Evolutionary conservation across 92 coral and sea anemone genomes (phyloP), one percentile per base, ranked within the genome.

Genomic region (Siderastrea radians): DNA sequence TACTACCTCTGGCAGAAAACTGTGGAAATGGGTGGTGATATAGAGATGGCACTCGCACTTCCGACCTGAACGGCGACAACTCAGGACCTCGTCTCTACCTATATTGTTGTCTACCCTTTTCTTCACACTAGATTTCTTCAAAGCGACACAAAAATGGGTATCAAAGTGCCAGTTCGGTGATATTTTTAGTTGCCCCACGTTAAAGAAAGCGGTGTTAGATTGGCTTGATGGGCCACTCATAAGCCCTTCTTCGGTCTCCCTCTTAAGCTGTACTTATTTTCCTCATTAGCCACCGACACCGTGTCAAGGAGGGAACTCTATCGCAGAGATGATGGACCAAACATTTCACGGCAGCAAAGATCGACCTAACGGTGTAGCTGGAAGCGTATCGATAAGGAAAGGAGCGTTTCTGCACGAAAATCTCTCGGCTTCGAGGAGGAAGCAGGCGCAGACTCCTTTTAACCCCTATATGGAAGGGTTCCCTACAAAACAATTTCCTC

Each of bases 301-400:
- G 16, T 72, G 52, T 51, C 87, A 74, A 73, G 57, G 63, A 7
- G 69, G 47, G 7, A 74, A 51, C 8, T 73, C 87, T n/a, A 60
- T 84, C 1, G 51, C 81, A 1, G 87, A 73, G 69, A 84, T 84
- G 69, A 84, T 84, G 80, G 87, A 84, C 44, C 87, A 84, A 26
- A 49, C 49, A 1, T 52, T 49, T 15, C 53, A 51, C n/a, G 19
- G 53, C 45, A 84, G n/a, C 38, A 84, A 74, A 64, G 87, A 84
- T 16, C 87, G 80, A 6, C 72, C 87, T 6, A 84, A 84, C 46
- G 79, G 80, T 19, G 87, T 74, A 1, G 80, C 72, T 17, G 87
- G 73, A 74, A 47, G 81, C 5, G 16, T 84, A 16, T 73, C 80
- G 1, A 73, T 84, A 4, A 62, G 87, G 4, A 84, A 84, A 64